Evolutionary conservation across 2,888 invertebrate species (phyloP).

Genomic region (Augiades crinisus): DNA sequence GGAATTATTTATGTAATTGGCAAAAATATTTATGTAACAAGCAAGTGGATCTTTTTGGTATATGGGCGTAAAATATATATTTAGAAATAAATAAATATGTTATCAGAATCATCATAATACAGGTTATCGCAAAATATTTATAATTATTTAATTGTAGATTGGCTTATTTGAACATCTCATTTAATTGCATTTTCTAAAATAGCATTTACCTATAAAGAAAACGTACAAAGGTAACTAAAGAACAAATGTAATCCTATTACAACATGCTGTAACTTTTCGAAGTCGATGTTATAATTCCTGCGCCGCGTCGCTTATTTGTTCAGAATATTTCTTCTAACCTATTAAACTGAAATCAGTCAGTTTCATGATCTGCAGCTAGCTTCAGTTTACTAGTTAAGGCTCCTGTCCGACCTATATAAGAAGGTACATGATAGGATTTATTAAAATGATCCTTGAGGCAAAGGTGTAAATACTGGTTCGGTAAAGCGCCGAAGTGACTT

Average conservation of each 20-base stretch:
- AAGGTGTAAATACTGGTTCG: conserved; percentile 51
- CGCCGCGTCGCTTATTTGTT: conserved; percentile 1
- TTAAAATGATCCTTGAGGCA: conserved; percentile 53
- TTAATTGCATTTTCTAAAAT: not conserved
- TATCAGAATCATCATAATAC: no score
- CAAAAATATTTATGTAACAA: no score
- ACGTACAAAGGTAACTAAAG: not conserved
- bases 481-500: conserved; percentile 50
- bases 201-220: not conserved
- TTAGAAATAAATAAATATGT: no score
- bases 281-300: conserved; percentile 1
- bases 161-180: no score
- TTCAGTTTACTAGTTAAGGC: conserved; percentile 40
- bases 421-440: conserved; percentile 49
- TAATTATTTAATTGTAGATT: no score
- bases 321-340: conserved; percentile 28
- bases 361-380: conserved; percentile 65
- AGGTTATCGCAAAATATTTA: no score
- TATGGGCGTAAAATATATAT: no score
- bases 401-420: conserved; percentile 67
- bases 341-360: conserved; percentile 68
- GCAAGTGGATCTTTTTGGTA: no score
- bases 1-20: no score
- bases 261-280: not conserved
- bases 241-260: not conserved